Percentiles rank a stretch among this genome's conserved stretches.
phyloP scores from a whole-genome alignment of 2,888 invertebrate genomes.

The Lycocerus yunnanus region DNA sequence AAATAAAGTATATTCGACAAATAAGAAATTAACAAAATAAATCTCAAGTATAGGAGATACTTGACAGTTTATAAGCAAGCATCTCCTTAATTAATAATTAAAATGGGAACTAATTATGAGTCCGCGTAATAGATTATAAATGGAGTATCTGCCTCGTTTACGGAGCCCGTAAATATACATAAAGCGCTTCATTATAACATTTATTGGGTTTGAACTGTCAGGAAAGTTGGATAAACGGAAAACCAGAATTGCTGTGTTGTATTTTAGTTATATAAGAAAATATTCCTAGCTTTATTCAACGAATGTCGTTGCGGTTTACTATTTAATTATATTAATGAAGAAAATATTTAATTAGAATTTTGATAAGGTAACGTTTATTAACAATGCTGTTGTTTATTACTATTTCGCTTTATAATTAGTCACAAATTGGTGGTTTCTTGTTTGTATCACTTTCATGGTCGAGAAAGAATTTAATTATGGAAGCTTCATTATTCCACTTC shows the following conservation, averaged over 20 bases:
- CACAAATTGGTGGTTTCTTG: background rate
- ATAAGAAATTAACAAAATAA: conserved; percentile 43
- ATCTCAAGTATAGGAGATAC: conserved; percentile 38
- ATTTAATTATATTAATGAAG: conserved; percentile 55
- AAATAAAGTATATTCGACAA: conserved; percentile 13
- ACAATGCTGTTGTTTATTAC: conserved; percentile 10
- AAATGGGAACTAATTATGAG: conserved; percentile 55
- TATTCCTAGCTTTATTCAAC: conserved; percentile 48
- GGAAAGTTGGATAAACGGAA: conserved; percentile 53
- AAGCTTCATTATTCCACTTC: background rate
- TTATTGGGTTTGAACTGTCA: conserved; percentile 53
- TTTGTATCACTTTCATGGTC: background rate
- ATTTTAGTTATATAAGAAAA: conserved; percentile 52
- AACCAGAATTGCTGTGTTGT: conserved; percentile 51
- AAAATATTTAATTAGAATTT: conserved; percentile 56
- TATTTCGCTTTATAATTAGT: conserved; percentile 2
- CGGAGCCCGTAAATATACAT: conserved; percentile 48
- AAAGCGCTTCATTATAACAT: conserved; percentile 52
- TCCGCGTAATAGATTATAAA: conserved; percentile 52
- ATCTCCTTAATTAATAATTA: conserved; percentile 55
- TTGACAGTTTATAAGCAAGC: conserved; percentile 44
- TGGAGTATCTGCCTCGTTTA: conserved; percentile 50
- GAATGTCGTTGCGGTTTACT: conserved; percentile 51
- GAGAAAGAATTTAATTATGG: background rate
- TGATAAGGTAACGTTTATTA: conserved; percentile 48